phyloP scores from a whole-genome alignment of 1,140 invertebrate genomes.

The Dendroctonus valens region DNA sequence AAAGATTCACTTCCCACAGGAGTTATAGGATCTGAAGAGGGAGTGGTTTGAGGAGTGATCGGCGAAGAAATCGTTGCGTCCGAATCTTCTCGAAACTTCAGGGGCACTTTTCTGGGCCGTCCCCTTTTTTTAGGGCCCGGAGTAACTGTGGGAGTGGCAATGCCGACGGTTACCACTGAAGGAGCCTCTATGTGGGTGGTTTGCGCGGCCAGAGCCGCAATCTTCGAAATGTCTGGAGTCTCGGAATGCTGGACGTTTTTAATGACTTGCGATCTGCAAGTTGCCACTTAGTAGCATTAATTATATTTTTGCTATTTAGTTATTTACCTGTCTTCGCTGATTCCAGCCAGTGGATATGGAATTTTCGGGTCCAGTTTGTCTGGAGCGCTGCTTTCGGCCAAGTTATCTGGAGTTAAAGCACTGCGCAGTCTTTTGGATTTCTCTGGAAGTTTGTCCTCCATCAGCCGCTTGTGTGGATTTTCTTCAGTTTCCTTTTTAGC shows the following conservation, averaged over 20 bases:
- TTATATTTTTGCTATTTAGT: not conserved
- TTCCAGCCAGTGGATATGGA: slow-evolving; percentile 28
- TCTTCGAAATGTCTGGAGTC: slow-evolving; percentile 19
- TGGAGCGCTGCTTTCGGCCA: slow-evolving; percentile 29
- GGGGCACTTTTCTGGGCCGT: slow-evolving; percentile 41
- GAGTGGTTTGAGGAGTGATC: not conserved
- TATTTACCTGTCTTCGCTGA: slow-evolving; percentile 39
- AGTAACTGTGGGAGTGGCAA: slow-evolving; percentile 19
- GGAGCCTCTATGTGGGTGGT: slow-evolving; percentile 21
- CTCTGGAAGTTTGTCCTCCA: slow-evolving; percentile 27
- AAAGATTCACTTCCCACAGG: not conserved
- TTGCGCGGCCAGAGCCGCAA: slow-evolving; percentile 15
- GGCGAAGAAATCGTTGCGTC: slow-evolving; percentile 30
- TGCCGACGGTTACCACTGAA: slow-evolving; percentile 18
- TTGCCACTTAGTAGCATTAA: too few relatives aligned
- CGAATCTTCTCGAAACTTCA: slow-evolving; percentile 44
- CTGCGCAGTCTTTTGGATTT: slow-evolving; percentile 30
- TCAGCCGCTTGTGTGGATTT: slow-evolving; percentile 19
- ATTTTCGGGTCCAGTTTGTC: slow-evolving; percentile 32
- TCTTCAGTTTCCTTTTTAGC: slow-evolving; percentile 24
- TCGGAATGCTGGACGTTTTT: not conserved
- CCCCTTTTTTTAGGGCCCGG: slow-evolving; percentile 38
- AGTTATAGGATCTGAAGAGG: not conserved
- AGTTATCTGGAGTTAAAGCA: slow-evolving; percentile 22
- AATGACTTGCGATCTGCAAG: too few relatives aligned